Evolutionary conservation across 1,140 invertebrate species (phyloP), one percentile per base, ranked within the genome.

Genomic region (Drosophila nasuta): DNA sequence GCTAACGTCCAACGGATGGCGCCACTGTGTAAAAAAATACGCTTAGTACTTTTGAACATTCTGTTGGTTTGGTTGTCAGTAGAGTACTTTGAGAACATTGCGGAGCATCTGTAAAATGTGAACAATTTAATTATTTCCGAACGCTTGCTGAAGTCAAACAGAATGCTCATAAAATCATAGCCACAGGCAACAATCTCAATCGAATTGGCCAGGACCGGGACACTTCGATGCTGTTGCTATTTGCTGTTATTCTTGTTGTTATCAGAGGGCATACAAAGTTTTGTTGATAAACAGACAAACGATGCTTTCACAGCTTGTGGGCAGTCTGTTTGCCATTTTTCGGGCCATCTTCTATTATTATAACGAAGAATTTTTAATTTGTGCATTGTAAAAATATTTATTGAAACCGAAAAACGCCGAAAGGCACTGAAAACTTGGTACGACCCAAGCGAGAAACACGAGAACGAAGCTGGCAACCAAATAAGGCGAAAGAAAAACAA

Each of bases 321-420:
- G 43, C 48, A 33, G 46, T 20, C 51, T 46, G 48, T 66, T 49
- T 52, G 58, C 59, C 65, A 38, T 43, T 70, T 62, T 43, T 28
- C 7, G 11, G 45, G 57, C 67, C 43, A 49, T 43, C 59, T 66
- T 82, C 76, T 82, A 87, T 88, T 87, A 79, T 88, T 77, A 69
- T 81, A 75, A 68, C 70, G 20, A 89, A 77, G 85, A 89, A 88
- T 88, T 88, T 88, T 88, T 88, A 88, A 88, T 88, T 89, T 88
- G 81, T 88, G 79, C 85, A 89, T 88, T 88, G 85, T 73, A 60
- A 85, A 88, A 88, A 88, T 88, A 88, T 88, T 88, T 88, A 88
- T 88, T 89, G 85, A 88, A 89, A 89, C 85, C 85, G 68, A 88
- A 81, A 68, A 89, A 58, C 75, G 81, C 85, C 65, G 54, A 76